phyloP scores from a whole-genome alignment of 2,113 vertebrate species.

The Chionomys nivalis region DNA sequence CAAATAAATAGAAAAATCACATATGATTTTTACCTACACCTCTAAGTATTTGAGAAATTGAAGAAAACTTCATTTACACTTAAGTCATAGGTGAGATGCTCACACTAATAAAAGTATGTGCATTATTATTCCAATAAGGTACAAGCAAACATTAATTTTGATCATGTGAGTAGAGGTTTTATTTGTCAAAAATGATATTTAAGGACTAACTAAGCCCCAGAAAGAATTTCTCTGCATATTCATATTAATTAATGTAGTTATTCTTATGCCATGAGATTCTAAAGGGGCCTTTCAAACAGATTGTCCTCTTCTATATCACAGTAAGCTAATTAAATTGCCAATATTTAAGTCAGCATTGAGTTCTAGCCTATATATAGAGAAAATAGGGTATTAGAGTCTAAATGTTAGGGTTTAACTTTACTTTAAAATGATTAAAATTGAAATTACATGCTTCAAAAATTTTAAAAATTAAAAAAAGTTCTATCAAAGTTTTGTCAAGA shows the following conservation, averaged over 20 bases:
- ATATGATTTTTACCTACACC: not conserved
- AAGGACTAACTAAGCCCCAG: not conserved
- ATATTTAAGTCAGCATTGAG: not conserved
- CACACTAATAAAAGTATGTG: not conserved
- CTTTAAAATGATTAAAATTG: not conserved
- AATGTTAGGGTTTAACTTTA: not conserved
- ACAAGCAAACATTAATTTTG: not conserved
- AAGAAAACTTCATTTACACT: slow-evolving; percentile 39
- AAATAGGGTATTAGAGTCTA: not conserved
- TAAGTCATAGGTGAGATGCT: slow-evolving; percentile 37
- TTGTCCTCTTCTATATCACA: not conserved
- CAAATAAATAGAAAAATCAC: slow-evolving; percentile 37
- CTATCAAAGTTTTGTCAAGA: not conserved
- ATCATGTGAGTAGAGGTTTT: not conserved
- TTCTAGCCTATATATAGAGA: not conserved
- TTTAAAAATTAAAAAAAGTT: not conserved
- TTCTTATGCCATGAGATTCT: not conserved
- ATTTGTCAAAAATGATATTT: not conserved
- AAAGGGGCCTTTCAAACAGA: not conserved
- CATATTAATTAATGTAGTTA: not conserved
- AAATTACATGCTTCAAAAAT: not conserved
- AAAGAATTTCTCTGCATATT: not conserved
- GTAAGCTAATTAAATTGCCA: not conserved
- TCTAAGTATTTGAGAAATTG: slow-evolving; percentile 45
- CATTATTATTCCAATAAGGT: not conserved